Conservation (phyloP, 2,113 vertebrate species). For the Hemicordylus capensis region DNA sequence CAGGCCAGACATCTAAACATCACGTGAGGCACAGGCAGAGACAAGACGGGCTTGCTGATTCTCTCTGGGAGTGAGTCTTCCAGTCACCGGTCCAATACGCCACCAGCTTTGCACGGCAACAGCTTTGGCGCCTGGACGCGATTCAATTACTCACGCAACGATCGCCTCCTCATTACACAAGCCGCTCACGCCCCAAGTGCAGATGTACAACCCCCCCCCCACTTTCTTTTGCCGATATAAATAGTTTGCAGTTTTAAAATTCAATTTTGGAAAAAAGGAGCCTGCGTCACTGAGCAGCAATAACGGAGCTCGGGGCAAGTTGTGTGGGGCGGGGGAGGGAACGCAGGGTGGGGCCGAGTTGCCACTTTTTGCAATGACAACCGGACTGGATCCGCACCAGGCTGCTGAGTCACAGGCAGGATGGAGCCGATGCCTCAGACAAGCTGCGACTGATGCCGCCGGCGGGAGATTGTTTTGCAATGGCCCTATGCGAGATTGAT, state of each 20-base stretch:
- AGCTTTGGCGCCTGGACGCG: conserved; percentile 62
- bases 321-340: not conserved
- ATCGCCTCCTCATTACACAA: conserved; percentile 63
- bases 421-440: not conserved
- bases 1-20: no score
- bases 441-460: not conserved
- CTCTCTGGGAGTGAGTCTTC: no score
- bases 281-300: conserved; percentile 66
- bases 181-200: conserved; percentile 64
- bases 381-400: conserved; percentile 33
- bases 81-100: conserved; percentile 4
- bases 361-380: conserved; percentile 31
- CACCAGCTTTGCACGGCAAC: conserved; percentile 41
- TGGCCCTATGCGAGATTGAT: not conserved
- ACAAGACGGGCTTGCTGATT: no score
- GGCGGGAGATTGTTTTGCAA: not conserved
- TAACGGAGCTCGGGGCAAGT: conserved; percentile 55
- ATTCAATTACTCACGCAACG: conserved; percentile 69
- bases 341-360: conserved; percentile 32
- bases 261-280: conserved; percentile 65
- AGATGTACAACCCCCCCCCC: conserved; percentile 59
- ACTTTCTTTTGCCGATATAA: conserved; percentile 66
- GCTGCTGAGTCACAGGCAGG: conserved; percentile 28
- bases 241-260: conserved; percentile 69
- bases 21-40: no score